Percentiles rank a stretch among this genome's conserved stretches.
These are phyloP conservation scores for Zaprionus vittiger DNA, from an alignment of 1,140 invertebrate species.

Conservation along the genomic window DNA sequence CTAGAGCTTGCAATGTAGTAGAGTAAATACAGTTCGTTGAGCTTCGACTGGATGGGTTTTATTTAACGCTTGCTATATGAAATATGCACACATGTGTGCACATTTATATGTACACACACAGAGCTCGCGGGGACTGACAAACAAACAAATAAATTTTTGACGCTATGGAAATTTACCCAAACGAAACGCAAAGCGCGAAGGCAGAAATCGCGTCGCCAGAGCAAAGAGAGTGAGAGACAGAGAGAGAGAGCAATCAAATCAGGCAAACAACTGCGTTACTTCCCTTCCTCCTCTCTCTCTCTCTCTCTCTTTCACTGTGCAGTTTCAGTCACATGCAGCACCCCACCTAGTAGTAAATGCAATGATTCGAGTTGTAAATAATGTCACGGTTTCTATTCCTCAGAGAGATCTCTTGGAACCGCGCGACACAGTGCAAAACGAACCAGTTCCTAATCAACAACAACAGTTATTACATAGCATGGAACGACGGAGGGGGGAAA, in stretches of 20 bases:
- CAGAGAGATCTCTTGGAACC: slow-evolving; percentile 1
- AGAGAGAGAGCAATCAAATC: slow-evolving; percentile 28
- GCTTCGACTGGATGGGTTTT: slow-evolving; percentile 7
- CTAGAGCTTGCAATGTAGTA: not conserved
- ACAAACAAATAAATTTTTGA: slow-evolving; percentile 79
- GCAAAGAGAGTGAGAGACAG: slow-evolving; percentile 7
- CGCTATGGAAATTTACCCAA: slow-evolving; percentile 75
- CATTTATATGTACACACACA: slow-evolving; percentile 19
- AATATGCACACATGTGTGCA: slow-evolving; percentile 27
- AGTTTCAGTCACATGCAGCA: slow-evolving; percentile 22
- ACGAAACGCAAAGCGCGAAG: slow-evolving; percentile 23
- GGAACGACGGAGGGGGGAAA: not conserved
- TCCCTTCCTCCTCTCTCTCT: not conserved
- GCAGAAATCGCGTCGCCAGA: slow-evolving; percentile 47
- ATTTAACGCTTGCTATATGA: slow-evolving; percentile 43
- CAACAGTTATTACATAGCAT: slow-evolving; percentile 20
- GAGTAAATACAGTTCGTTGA: slow-evolving; percentile 49
- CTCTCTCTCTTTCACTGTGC: not conserved
- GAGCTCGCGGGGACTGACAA: slow-evolving; percentile 54
- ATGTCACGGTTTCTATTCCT: slow-evolving; percentile 64
- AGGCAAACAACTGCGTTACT: slow-evolving; percentile 49
- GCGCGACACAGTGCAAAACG: slow-evolving; percentile 24
- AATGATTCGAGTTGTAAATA: slow-evolving; percentile 48
- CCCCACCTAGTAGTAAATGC: slow-evolving; percentile 14
- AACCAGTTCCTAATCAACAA: slow-evolving; percentile 62